Percentiles rank a stretch among this genome's conserved stretches.
Evolutionary conservation across 2,113 vertebrate species (phyloP).

Genomic region (Phylloscopus trochiloides): DNA sequence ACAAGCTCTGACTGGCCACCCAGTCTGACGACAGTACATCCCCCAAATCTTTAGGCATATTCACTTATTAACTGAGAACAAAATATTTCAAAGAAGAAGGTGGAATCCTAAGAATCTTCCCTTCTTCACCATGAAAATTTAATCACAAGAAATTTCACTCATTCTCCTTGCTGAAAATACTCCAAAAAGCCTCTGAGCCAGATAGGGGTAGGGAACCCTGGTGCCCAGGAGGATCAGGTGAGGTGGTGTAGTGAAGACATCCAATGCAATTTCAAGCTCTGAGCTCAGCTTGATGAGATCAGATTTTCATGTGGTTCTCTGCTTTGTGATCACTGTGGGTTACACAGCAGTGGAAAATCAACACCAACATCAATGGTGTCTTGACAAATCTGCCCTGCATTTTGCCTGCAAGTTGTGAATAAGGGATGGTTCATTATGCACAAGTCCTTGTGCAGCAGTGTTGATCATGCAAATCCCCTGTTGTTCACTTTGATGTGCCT

Average conservation of each 20-base stretch:
- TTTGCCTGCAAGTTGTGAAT: not conserved
- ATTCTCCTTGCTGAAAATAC: conserved; percentile 26
- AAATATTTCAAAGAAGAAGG: conserved; percentile 40
- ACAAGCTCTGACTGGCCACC: not conserved
- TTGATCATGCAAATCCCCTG: not conserved
- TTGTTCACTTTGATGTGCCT: not conserved
- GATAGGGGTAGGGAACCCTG: not conserved
- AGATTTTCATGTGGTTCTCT: not conserved
- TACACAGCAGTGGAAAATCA: conserved; percentile 6
- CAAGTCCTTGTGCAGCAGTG: not conserved
- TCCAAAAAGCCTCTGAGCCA: not conserved
- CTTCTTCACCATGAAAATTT: conserved; percentile 49
- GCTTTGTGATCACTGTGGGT: conserved; percentile 20
- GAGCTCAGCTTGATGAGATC: not conserved
- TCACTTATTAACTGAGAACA: conserved; percentile 52
- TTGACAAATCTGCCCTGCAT: not conserved
- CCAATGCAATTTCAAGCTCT: conserved; percentile 1
- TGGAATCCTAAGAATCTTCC: conserved; percentile 31
- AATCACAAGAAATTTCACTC: conserved; percentile 56
- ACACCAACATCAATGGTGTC: not conserved
- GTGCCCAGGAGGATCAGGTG: not conserved
- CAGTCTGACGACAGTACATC: not conserved
- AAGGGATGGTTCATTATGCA: not conserved
- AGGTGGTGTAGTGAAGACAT: not conserved
- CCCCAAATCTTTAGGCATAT: not conserved